Conservation (phyloP, 1,140 invertebrate genomes). For the Tetramorium simillimum region DNA sequence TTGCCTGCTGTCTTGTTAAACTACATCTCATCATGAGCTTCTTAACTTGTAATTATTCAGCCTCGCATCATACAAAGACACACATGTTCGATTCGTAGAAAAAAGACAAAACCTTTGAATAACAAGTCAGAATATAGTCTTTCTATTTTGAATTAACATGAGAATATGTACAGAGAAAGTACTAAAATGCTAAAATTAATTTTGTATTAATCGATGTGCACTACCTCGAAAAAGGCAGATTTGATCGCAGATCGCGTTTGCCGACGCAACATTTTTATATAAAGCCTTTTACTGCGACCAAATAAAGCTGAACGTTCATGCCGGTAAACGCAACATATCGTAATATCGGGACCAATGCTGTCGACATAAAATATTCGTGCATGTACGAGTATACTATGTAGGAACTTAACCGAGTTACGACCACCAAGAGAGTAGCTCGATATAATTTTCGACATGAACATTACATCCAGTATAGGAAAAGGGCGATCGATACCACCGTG, state of each 20-base stretch:
- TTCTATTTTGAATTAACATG: slow-evolving; percentile 2
- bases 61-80: background rate
- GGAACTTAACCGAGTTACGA: slow-evolving; percentile 24
- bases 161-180: background rate
- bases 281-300: background rate
- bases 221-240: background rate
- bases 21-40: background rate
- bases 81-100: background rate
- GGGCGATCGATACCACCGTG: slow-evolving; percentile 19
- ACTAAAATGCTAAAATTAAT: background rate
- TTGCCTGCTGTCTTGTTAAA: slow-evolving; percentile 23
- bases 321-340: slow-evolving; percentile 37
- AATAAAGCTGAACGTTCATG: background rate
- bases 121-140: background rate
- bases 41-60: slow-evolving; percentile 20
- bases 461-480: slow-evolving; percentile 37
- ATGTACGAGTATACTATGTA: background rate
- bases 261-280: slow-evolving; percentile 26
- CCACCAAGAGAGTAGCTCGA: slow-evolving; percentile 18
- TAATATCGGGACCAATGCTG: slow-evolving; percentile 50
- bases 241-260: background rate
- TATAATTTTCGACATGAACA: slow-evolving; percentile 53
- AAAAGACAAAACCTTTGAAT: background rate
- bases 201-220: slow-evolving; percentile 13
- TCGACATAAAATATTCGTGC: slow-evolving; percentile 30